These are phyloP conservation scores for Andrena bicolor DNA, from an alignment of 2,888 invertebrate genomes.

Conservation along the genomic window DNA sequence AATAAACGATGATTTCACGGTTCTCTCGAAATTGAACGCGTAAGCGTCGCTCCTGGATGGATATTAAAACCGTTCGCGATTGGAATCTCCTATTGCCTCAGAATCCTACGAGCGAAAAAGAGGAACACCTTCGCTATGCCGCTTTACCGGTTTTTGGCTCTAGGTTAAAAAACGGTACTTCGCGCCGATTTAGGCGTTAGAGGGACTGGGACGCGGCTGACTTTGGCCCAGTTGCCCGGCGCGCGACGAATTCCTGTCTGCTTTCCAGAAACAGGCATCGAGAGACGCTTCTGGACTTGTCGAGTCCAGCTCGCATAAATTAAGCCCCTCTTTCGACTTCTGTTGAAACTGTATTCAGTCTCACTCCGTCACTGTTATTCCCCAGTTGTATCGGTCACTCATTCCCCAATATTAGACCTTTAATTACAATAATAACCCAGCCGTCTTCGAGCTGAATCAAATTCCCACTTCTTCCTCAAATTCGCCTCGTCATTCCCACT, in stretches of 20 bases:
- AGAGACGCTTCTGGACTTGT: too few relatives aligned
- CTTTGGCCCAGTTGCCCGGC: background rate
- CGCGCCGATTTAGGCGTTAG: conserved; percentile 61
- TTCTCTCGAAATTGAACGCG: background rate
- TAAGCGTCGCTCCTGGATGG: background rate
- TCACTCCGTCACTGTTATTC: too few relatives aligned
- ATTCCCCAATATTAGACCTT: too few relatives aligned
- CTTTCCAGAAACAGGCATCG: conserved; percentile 16
- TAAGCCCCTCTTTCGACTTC: background rate
- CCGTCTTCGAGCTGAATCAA: background rate
- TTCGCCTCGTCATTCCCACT: too few relatives aligned
- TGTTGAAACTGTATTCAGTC: background rate
- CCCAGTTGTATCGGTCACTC: too few relatives aligned
- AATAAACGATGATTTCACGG: conserved; percentile 9
- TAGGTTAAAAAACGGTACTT: conserved; percentile 62
- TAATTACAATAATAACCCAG: too few relatives aligned
- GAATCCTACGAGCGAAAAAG: background rate
- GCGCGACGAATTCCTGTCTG: conserved; percentile 8
- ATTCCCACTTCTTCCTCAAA: too few relatives aligned
- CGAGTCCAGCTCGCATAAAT: too few relatives aligned
- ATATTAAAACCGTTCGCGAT: background rate
- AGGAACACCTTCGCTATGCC: conserved; percentile 4
- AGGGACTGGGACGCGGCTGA: conserved; percentile 3
- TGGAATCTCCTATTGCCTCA: background rate
- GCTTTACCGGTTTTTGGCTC: conserved; percentile 39